Evolutionary conservation across 2,888 invertebrate species (phyloP).

Genomic region (Phania funesta): DNA sequence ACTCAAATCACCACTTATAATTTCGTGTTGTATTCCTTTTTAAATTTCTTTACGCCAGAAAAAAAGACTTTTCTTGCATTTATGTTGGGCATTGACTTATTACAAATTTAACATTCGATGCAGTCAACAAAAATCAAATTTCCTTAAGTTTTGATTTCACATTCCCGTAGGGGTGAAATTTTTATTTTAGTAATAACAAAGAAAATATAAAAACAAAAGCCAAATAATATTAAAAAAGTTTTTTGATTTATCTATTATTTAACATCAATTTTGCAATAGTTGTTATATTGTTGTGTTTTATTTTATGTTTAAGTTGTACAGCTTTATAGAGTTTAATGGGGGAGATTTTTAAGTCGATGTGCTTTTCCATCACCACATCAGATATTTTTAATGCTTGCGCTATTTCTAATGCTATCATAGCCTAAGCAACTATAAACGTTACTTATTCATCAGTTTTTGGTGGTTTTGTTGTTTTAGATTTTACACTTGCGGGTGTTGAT

Average conservation of each 20-base stretch:
- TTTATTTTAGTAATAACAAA: constrained; percentile 55
- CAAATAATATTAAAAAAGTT: constrained; percentile 64
- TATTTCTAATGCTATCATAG: constrained; percentile 66
- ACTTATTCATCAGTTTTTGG: neutral
- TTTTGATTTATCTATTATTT: constrained; percentile 69
- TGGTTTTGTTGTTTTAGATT: constrained; percentile 27
- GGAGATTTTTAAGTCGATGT: constrained; percentile 22
- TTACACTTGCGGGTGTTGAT: constrained; percentile 63
- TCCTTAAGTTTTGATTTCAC: constrained; percentile 68
- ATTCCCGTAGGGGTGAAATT: constrained; percentile 69
- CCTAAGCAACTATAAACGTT: constrained; percentile 47
- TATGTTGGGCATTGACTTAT: no score
- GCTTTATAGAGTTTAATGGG: neutral
- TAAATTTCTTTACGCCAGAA: no score
- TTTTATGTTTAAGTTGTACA: constrained; percentile 30
- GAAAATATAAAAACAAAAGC: constrained; percentile 19
- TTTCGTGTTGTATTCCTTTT: no score
- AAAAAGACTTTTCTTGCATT: no score
- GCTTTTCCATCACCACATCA: constrained; percentile 51
- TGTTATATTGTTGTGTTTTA: neutral
- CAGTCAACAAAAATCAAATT: constrained; percentile 65
- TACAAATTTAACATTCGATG: no score
- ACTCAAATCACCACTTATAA: no score
- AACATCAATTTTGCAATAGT: constrained; percentile 55
- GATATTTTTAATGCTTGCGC: constrained; percentile 58